phyloP scores from a whole-genome alignment of 1,140 invertebrate species.

The Rhynchophorus ferrugineus region DNA sequence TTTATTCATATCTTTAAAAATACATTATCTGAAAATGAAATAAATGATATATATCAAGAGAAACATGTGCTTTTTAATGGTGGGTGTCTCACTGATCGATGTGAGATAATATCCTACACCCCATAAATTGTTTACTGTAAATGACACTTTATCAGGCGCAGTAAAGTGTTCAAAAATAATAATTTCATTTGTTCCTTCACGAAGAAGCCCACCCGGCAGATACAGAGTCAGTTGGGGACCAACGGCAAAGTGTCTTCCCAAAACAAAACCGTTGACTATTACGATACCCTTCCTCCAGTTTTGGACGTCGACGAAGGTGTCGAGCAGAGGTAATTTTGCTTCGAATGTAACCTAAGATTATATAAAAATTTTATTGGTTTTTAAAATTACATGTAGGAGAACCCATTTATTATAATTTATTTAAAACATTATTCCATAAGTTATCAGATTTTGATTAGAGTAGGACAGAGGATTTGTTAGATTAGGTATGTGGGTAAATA shows the following conservation, averaged over 20 bases:
- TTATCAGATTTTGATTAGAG: neutral
- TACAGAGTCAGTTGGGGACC: conserved; percentile 54
- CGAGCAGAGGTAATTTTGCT: conserved; percentile 9
- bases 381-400: too few species aligned
- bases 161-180: conserved; percentile 37
- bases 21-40: too few species aligned
- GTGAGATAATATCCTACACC: too few species aligned
- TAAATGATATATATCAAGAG: too few species aligned
- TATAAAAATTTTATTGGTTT: too few species aligned
- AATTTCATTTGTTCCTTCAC: conserved; percentile 43
- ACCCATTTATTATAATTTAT: too few species aligned
- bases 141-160: conserved; percentile 14
- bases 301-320: conserved; percentile 39
- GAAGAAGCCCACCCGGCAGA: conserved; percentile 48
- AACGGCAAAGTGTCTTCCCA: conserved; percentile 49
- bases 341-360: conserved; percentile 3
- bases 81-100: too few species aligned
- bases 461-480: too few species aligned
- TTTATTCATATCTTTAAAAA: too few species aligned
- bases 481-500: too few species aligned
- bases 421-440: neutral
- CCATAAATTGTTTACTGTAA: conserved; percentile 31
- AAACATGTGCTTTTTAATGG: too few species aligned
- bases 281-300: conserved; percentile 50
- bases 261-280: conserved; percentile 56